Base-by-base conservation (phyloP, 2,113 vertebrate species). In the Verasper variegatus region DNA sequence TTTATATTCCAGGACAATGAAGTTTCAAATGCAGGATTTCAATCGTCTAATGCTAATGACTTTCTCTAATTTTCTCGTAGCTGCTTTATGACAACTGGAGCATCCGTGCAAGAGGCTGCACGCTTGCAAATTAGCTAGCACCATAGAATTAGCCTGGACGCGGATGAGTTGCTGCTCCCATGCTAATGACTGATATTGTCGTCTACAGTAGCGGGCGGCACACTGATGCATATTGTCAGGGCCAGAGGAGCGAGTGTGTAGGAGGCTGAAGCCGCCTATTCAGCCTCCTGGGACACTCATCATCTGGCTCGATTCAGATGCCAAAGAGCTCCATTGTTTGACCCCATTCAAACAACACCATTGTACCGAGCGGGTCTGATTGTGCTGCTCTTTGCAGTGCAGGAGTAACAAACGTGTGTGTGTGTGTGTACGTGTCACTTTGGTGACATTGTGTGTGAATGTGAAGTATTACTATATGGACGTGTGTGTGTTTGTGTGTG, bases 301-400 rank as follows among this genome's bases (percentile, higher is more conserved):
- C 89, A 86, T 87, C 84, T 86, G 88, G 92, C 81, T 86, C 18
- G 51, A 81, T 88, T 89, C 83, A 85, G 73, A 90, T 75, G 85
- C 84, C 83, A 90, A 90, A 90, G 84, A 90, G 81, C 64, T 55
- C 80, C 69, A 88, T 93, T 93, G 92, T 92, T 90, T 86, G 84
- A 87, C 71, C 84, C 76, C 85, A 87, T 93, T 91, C 82, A 90
- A 90, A 87, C 74, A 69, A 74, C 55, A 23, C 82, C 76, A 92
- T 92, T 92, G 92, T 92, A 86, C 87, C 35, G 7, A 71, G 82
- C 68, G 49, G 65, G 74, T 87, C 87, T 78, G 80, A 86, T 87
- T 87, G 87, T 88, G 85, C 71, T 61, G 4, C 76, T 76, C 59
- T 78, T 67, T 67, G 71, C 83, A 47, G 21, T 23, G 70, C 17